These are phyloP conservation scores for Shargacucullia verbasci DNA, from an alignment of 2,888 invertebrate species.

Conservation along the genomic window DNA sequence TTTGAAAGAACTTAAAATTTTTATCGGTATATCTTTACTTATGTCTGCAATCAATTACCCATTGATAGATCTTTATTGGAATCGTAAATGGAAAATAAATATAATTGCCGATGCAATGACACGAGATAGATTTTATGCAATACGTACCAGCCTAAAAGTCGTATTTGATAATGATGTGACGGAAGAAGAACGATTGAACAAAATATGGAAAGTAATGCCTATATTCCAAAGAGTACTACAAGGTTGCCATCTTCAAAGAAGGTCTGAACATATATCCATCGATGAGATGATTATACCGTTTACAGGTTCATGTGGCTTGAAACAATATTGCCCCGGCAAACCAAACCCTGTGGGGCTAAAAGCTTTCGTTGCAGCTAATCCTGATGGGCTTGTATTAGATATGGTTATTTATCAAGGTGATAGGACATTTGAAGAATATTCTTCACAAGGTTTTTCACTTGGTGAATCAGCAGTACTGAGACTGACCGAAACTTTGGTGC, in stretches of 20 bases:
- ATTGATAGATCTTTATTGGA: constrained; percentile 5
- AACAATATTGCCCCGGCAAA: constrained; percentile 32
- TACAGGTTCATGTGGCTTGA: constrained; percentile 15
- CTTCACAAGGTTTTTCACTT: too few relatives aligned
- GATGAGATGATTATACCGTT: constrained; percentile 33
- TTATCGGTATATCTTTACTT: not conserved
- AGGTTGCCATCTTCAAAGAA: constrained; percentile 4
- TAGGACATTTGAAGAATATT: too few relatives aligned
- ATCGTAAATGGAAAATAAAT: not conserved
- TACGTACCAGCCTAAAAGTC: constrained; percentile 1
- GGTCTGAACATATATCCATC: not conserved
- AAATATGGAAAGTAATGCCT: constrained; percentile 10
- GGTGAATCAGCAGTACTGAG: too few relatives aligned
- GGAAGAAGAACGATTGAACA: constrained; percentile 1
- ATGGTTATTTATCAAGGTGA: constrained; percentile 19
- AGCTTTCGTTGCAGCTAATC: constrained; percentile 22
- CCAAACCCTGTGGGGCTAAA: constrained; percentile 21
- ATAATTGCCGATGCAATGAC: constrained; percentile 2
- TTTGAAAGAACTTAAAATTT: not conserved
- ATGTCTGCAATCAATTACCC: constrained; percentile 5
- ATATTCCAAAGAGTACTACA: not conserved
- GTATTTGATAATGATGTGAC: constrained; percentile 11
- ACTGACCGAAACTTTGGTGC: too few relatives aligned
- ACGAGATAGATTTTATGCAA: constrained; percentile 4
- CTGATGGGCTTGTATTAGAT: constrained; percentile 10